Percentiles rank a stretch among this genome's conserved stretches.
phyloP scores from a whole-genome alignment of 2,888 invertebrate genomes.

The Heliconius hortense region DNA sequence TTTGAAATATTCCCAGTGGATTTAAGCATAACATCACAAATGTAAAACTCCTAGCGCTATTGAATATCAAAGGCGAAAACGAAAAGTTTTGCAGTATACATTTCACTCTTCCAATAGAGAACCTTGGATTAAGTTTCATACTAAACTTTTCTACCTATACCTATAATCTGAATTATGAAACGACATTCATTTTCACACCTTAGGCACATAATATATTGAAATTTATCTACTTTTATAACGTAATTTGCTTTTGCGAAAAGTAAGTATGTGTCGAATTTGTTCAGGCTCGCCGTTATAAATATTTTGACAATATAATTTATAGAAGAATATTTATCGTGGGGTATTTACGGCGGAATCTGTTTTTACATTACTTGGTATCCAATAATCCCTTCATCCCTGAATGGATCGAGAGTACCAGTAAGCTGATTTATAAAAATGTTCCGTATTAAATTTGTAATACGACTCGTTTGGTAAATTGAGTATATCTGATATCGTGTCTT shows the following conservation, averaged over 20 bases:
- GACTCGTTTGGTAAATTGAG: conserved; percentile 27
- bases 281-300: conserved; percentile 16
- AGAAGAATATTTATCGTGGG: conserved; percentile 35
- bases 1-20: too few relatives aligned
- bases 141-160: conserved; percentile 10
- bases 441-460: conserved; percentile 39
- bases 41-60: conserved; percentile 26
- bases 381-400: conserved; percentile 42
- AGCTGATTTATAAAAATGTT: conserved; percentile 40
- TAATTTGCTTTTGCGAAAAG: conserved; percentile 13
- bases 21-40: conserved; percentile 36
- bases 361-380: conserved; percentile 37
- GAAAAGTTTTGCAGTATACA: conserved; percentile 30
- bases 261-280: conserved; percentile 2
- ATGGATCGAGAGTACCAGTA: conserved; percentile 38
- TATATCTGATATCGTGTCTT: background rate
- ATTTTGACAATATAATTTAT: conserved; percentile 31
- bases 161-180: conserved; percentile 12
- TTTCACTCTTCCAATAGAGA: conserved; percentile 21
- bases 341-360: conserved; percentile 37
- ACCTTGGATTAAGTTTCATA: conserved; percentile 23
- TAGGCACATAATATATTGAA: conserved; percentile 1
- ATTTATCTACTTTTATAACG: background rate
- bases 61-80: conserved; percentile 32
- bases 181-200: background rate